Base-by-base conservation (phyloP, 2,888 invertebrate species). In the Koerneria pararmatus region DNA sequence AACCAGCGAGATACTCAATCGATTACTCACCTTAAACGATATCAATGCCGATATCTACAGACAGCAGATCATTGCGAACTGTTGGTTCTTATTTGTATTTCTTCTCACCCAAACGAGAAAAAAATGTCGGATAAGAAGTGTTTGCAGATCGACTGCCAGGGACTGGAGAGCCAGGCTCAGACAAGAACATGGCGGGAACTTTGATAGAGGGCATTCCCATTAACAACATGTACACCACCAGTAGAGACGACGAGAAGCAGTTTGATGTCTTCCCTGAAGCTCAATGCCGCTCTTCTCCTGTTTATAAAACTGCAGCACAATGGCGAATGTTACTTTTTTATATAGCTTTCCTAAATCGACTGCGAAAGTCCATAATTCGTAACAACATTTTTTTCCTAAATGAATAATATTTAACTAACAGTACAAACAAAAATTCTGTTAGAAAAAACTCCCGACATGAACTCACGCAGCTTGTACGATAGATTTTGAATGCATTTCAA, bases 191-290 rank as follows among this genome's bases (percentile, higher is more conserved):
- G 51, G 73, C 73, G 8, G 76, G 76, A 62, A 75, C 75, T 4
- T 59, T 78, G 35, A n/a, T 76, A 37, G 75, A 79, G 56, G 73
- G 70, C 54, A 73, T 80, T 68, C 82, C 82, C 11, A 71, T 73
- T 22, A 80, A 81, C 66, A 82, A 82, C 69, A 82, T 82, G 82
- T 82, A 82, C 73, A 77, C 79, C 4, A 81, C 80, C 5, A 78
- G 72, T 0, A 75, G 66, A 53, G 82, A 82, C 46, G 82, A 82
- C 49, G 82, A 82, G 66, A 79, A 78, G 59, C 72, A 74, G 53
- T 82, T 82, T 68, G 80, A 81, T 35, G 82, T 80, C 22, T 82
- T 82, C 73, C 82, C 82, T 5, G 82, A 82, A 63, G 75, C 79
- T 15, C 67, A 69, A 24, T 71, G 74, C 65, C 71, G 78, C 59